Base-by-base conservation (phyloP, 2,797 vertebrate species). In the Mycteria americana region DNA sequence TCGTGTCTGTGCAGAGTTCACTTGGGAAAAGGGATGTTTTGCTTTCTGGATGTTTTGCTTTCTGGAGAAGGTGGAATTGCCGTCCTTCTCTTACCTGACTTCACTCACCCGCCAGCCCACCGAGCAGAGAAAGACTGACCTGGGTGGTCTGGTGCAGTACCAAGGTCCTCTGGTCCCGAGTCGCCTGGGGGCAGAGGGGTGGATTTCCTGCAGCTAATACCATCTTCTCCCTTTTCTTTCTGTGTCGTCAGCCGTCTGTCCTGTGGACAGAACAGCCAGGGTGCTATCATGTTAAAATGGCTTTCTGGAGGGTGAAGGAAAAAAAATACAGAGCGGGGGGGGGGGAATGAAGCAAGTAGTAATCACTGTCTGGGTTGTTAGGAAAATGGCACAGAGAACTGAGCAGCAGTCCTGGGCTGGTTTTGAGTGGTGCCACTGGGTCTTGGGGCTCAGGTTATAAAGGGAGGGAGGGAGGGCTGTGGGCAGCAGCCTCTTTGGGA, bases 321-420 rank as follows among this genome's bases (percentile, higher is more conserved):
- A 17, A 17, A 74, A 48, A 27, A 11, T 2, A 2, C 0, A 0
- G 51, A 22, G 2, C 0, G 18, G 2, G 0, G 17, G 28, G 30
- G 57, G 17, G 43, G 33, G 51, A 51, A 28, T 54, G 84, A 28
- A 12, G n/a, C 0, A 1, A 43, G 51, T 7, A 15, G 11, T 4
- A 1, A 5, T 35, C 0, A 0, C 21, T 31, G 28, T 2, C 11
- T 18, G 48, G 8, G 2, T n/a, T 0, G 0, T 14, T 4, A 6
- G 67, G 73, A 9, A 10, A 12, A 3, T 0, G 3, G 16, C 59
- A 11, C 4, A 3, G 51, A 10, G 45, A 4, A 14, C 21, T 13
- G 76, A 76, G 64, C 62, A 17, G n/a, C 22, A 41, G 57, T 13
- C 1, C 0, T 2, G 72, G 57, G 64, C 53, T 79, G 57, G 27